Base-by-base conservation (phyloP, 2,113 vertebrate species). In the Merops nubicus region DNA sequence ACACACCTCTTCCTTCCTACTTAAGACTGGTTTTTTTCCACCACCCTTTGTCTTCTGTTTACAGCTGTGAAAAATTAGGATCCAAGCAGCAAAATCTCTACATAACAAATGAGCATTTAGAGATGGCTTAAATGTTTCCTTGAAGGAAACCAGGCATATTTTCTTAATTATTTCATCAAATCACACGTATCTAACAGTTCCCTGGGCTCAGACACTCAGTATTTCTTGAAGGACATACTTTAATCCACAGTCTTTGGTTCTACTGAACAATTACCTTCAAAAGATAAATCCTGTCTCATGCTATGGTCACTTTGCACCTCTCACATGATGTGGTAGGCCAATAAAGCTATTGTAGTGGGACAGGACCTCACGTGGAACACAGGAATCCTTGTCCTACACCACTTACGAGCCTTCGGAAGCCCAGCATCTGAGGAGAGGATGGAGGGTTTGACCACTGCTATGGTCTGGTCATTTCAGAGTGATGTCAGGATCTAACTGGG, bases 41-140 rank as follows among this genome's bases (percentile, higher is more conserved):
- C 60, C 65, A 65, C 75, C 47, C 45, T 91, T 89, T 96, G 88
- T 97, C 97, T 97, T 92, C 42, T 56, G 17, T 93, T 96, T 97
- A 95, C 96, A 97, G 96, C 98, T 98, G 97, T 92, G 96, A 98
- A 95, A 96, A 98, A 97, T 97, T 96, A 97, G 95, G 94, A 81
- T 63, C 84, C 85, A 43, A 73, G 82, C 79, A 81, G 65, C 64
- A 68, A 95, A 94, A 95, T 18, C 85, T 87, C 64, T 54, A 76
- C 92, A 84, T 80, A 89, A 36, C 73, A 85, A 84, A 75, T 22
- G 69, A 96, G 73, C 77, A 56, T 51, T 94, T 53, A 89, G 34
- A 94, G 79, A 80, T 90, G 85, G 95, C 68, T 97, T 95, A 60
- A 62, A 56, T 74, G 59, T 90, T 90, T 96, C 90, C 22, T 17